phyloP scores from a whole-genome alignment of 2,888 invertebrate genomes.

The Drosophila setosimentum region DNA sequence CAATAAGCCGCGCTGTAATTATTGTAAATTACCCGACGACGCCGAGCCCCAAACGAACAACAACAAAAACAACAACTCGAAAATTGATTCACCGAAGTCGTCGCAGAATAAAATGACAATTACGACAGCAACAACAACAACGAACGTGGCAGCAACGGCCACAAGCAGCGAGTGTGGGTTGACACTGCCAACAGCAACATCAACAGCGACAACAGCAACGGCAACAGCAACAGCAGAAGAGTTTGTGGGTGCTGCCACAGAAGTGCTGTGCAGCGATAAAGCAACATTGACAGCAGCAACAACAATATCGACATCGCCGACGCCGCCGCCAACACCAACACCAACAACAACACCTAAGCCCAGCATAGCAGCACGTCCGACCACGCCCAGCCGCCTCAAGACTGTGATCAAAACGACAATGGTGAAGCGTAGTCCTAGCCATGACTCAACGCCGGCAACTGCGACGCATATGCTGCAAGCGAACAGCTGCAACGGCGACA shows the following conservation, averaged over 20 bases:
- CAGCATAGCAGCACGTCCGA: constrained; percentile 75
- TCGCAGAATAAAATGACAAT: constrained; percentile 80
- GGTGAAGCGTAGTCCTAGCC: constrained; percentile 84
- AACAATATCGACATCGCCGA: constrained; percentile 36
- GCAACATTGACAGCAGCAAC: constrained; percentile 70
- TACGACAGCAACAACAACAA: constrained; percentile 69
- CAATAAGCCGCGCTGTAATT: constrained; percentile 78
- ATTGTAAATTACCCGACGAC: constrained; percentile 80
- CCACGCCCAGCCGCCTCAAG: constrained; percentile 82
- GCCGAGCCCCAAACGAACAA: constrained; percentile 76
- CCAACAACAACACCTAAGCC: constrained; percentile 69
- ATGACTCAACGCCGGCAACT: constrained; percentile 77
- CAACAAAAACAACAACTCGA: constrained; percentile 61
- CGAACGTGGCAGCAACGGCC: constrained; percentile 59
- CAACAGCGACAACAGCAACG: constrained; percentile 28
- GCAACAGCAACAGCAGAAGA: constrained; percentile 47
- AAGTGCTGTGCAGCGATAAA: constrained; percentile 76
- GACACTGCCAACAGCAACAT: constrained; percentile 54
- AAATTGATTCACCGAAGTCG: constrained; percentile 77
- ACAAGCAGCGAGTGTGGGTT: constrained; percentile 79
- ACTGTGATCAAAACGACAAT: constrained; percentile 84
- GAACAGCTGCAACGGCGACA: constrained; percentile 67
- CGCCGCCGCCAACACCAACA: constrained; percentile 43
- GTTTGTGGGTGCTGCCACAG: constrained; percentile 74
- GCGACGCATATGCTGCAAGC: constrained; percentile 65